phyloP scores from a whole-genome alignment of 2,113 vertebrate genomes.

The Melanerpes aurifrons region DNA sequence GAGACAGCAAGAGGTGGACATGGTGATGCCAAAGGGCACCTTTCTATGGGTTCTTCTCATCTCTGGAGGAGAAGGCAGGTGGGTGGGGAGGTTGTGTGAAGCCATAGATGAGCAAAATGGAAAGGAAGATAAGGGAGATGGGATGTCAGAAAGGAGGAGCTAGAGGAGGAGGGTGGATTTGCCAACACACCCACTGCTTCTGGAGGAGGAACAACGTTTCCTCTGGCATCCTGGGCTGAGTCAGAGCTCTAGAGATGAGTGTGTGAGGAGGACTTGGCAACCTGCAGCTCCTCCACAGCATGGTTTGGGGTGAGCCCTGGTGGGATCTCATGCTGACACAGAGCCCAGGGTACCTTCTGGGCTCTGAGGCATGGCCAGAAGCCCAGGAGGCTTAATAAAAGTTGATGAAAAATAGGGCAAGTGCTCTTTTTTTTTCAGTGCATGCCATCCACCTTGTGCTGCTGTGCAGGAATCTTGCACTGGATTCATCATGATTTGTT shows the following conservation, averaged over 20 bases:
- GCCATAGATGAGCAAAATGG: not conserved
- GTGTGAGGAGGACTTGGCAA: not conserved
- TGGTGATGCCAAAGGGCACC: not conserved
- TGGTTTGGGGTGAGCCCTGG: no score
- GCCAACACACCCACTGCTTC: not conserved
- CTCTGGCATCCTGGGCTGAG: not conserved
- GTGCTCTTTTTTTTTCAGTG: not conserved
- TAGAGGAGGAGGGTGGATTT: not conserved
- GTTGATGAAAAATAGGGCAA: not conserved
- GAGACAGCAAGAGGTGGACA: not conserved
- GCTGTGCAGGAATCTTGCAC: rapidly evolving
- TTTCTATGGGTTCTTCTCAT: not conserved
- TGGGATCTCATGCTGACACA: not conserved
- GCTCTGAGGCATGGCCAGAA: not conserved
- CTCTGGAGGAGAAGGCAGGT: not conserved
- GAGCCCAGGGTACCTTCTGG: not conserved
- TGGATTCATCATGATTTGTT: not conserved
- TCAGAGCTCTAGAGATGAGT: not conserved
- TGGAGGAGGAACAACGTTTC: not conserved
- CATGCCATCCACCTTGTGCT: not conserved
- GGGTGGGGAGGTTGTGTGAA: rapidly evolving
- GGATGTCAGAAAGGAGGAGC: not conserved
- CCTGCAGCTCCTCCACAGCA: not conserved
- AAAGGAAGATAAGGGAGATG: not conserved
- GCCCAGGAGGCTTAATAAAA: not conserved